Evolutionary conservation across 2,113 vertebrate species (phyloP).

Genomic region (Arvicanthis niloticus): DNA sequence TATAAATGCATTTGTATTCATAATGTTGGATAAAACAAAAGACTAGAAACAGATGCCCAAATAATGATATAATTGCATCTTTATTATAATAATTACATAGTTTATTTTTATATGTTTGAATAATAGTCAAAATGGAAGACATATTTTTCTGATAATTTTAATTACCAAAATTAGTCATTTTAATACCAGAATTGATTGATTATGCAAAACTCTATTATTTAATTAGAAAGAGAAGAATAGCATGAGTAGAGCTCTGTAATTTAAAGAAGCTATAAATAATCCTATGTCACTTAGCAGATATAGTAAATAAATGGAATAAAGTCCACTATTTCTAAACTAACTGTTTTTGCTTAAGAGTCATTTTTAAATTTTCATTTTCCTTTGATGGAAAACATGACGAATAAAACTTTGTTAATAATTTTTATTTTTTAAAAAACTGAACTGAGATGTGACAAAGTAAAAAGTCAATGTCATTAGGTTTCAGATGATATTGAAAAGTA

Average conservation of each 20-base stretch:
- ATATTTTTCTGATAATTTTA: slow-evolving; percentile 61
- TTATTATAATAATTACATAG: slow-evolving; percentile 50
- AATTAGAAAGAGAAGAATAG: not conserved
- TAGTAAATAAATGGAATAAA: not conserved
- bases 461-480: not conserved
- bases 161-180: slow-evolving; percentile 39
- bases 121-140: slow-evolving; percentile 47
- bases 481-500: not conserved
- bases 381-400: not conserved
- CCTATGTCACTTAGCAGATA: not conserved
- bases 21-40: slow-evolving; percentile 44
- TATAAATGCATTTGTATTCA: slow-evolving; percentile 28
- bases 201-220: slow-evolving; percentile 4
- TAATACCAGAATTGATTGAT: not conserved
- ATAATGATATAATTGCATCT: slow-evolving; percentile 62
- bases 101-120: slow-evolving; percentile 57
- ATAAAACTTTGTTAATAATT: not conserved
- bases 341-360: not conserved
- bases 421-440: not conserved
- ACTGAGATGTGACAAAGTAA: not conserved
- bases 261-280: slow-evolving; percentile 32
- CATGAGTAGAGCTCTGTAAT: not conserved
- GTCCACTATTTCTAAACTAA: not conserved
- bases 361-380: not conserved
- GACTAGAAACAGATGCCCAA: slow-evolving; percentile 37